Base-by-base conservation (phyloP, 2,797 vertebrate genomes). In the Halcyon badia region DNA sequence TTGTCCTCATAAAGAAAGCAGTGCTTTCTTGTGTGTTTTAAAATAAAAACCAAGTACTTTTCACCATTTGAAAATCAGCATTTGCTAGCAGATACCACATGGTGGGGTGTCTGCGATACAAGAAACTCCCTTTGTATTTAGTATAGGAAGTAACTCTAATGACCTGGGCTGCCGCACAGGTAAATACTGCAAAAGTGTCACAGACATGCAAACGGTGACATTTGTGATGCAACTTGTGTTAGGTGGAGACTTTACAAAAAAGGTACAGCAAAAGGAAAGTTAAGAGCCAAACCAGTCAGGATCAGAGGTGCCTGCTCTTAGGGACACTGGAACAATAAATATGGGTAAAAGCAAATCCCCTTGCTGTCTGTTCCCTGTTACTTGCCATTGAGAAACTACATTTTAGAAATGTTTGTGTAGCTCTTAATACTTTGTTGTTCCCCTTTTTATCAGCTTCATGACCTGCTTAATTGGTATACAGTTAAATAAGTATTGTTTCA, bases 71-170 rank as follows among this genome's bases (percentile, higher is more conserved):
- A 78, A 89, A 87, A 93, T 75, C 71, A 48, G 94, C 95, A 95
- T 97, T 97, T 97, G 78, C 95, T 69, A 83, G 78, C 72, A 94
- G 86, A 75, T 96, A 75, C 96, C 95, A 93, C 95, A 83, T 90
- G 95, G 88, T 65, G 91, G 94, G 35, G 93, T 96, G 61, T 97
- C 95, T 95, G 90, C 94, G 49, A 91, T 97, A 78, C 72, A 89
- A 65, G 90, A 92, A 93, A 90, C 17, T 90, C 31, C 30, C 49
- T 75, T 86, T 87, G 25, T 56, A 18, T 75, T 92, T 78, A 41
- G 16, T 48, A 13, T 75, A 60, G 64, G 60, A 94, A 95, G 30
- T 82, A 65, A 82, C 37, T 18, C 3, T 14, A 11, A 5, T 75
- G 24, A 65, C 68, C 42, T 1, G 4, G 41, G 46, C 28, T 93